phyloP scores from a whole-genome alignment of 2,113 vertebrate genomes.

The Peromyscus leucopus region DNA sequence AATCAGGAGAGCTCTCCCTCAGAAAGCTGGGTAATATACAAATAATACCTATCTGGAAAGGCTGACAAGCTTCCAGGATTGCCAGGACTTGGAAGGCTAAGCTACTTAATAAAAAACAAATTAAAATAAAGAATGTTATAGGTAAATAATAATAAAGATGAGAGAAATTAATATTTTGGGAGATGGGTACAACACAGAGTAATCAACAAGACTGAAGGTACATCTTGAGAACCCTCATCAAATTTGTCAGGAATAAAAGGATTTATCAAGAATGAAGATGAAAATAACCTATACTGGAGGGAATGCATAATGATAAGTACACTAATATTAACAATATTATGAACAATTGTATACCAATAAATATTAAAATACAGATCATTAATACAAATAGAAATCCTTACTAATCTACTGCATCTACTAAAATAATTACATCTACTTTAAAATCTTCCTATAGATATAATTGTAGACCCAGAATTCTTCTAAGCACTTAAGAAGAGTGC shows the following conservation, averaged over 20 bases:
- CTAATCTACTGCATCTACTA: neutral
- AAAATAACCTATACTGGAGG: neutral
- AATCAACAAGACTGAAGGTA: neutral
- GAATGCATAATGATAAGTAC: neutral
- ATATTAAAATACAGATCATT: neutral
- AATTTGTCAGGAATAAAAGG: neutral
- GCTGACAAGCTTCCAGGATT: neutral
- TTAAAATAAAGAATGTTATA: neutral
- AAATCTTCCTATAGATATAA: neutral
- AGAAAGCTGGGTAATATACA: neutral
- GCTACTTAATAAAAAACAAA: constrained; percentile 15
- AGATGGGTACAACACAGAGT: neutral
- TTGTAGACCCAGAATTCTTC: neutral
- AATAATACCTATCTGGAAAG: neutral
- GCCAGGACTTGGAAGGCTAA: neutral
- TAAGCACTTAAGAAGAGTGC: neutral
- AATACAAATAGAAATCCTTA: neutral
- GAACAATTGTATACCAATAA: neutral
- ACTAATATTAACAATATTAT: neutral
- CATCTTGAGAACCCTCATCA: neutral
- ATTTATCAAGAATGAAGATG: neutral
- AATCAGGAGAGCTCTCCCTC: neutral
- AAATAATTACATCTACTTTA: constrained; percentile 8
- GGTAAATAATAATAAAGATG: neutral
- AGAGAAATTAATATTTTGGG: constrained; percentile 19